A percentile compares a stretch with the other conserved stretches of the same genome.
Conservation (phyloP, 1,140 invertebrate species). For the Doryteuthis pealeii region DNA sequence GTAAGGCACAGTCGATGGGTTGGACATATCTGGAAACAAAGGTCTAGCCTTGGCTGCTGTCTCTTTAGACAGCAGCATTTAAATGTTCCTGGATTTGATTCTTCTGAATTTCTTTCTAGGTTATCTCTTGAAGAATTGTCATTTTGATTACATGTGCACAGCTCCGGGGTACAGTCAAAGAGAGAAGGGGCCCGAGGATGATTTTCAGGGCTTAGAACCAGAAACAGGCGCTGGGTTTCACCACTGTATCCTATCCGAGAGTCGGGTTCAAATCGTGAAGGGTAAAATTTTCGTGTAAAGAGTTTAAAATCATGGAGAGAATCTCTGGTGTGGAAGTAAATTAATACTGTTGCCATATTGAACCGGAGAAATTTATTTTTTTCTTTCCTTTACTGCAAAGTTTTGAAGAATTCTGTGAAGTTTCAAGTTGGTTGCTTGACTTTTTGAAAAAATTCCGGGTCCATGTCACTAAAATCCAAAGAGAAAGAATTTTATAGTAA, state of each 20-base stretch:
- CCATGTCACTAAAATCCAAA: no score
- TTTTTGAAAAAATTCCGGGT: no score
- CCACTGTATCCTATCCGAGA: conserved; percentile 8
- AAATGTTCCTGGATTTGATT: neutral
- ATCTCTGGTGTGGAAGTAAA: conserved; percentile 25
- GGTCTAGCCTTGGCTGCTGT: neutral
- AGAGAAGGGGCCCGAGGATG: neutral
- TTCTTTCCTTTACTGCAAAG: no score
- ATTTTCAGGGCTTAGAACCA: neutral
- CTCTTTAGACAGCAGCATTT: neutral
- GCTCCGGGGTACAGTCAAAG: neutral
- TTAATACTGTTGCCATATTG: conserved; percentile 27
- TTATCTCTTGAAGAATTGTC: no score
- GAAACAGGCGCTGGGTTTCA: neutral
- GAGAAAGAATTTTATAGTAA: no score
- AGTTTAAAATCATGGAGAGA: conserved; percentile 22
- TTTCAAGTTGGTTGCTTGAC: no score
- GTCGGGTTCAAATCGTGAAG: conserved; percentile 21
- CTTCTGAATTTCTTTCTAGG: neutral
- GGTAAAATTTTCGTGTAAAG: conserved; percentile 24
- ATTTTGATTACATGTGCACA: no score
- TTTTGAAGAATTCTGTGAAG: no score
- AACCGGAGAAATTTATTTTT: no score
- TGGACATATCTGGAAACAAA: conserved; percentile 10
- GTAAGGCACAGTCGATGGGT: conserved; percentile 16